Conservation (phyloP, 2,797 vertebrate genomes). For the Aeoliscus strigatus region DNA sequence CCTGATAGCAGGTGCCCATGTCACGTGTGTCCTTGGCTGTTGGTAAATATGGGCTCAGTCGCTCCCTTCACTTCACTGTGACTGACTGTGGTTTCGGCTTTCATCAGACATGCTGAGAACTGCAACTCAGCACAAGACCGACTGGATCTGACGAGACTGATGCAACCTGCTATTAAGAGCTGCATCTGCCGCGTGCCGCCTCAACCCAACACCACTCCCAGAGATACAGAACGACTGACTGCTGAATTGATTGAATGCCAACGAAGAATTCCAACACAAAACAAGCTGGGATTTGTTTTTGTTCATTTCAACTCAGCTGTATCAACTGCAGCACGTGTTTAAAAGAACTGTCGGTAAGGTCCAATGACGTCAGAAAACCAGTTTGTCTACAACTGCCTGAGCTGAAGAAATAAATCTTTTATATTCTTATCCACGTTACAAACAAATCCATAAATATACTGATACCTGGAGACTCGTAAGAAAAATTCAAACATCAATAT, state of each 20-base stretch:
- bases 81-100: conserved; percentile 22
- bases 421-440: too few relatives aligned
- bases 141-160: conserved; percentile 46
- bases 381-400: too few relatives aligned
- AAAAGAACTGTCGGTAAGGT: too few relatives aligned
- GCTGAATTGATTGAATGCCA: conserved; percentile 22
- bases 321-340: too few relatives aligned
- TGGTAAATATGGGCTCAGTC: conserved; percentile 47
- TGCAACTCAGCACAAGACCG: conserved; percentile 2
- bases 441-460: too few relatives aligned
- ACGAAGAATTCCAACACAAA: neutral
- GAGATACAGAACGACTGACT: conserved; percentile 19
- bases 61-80: conserved; percentile 14
- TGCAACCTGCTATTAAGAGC: conserved; percentile 67
- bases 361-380: too few relatives aligned
- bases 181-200: conserved; percentile 16
- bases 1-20: conserved; percentile 32
- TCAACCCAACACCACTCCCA: conserved; percentile 2
- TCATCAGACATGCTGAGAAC: neutral
- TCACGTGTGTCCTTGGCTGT: conserved; percentile 46
- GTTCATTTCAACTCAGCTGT: neutral
- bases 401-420: too few relatives aligned
- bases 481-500: too few relatives aligned
- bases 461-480: too few relatives aligned
- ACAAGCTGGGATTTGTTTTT: neutral